Conservation (phyloP, 2,888 invertebrate genomes). For the Pristionchus mayeri region DNA sequence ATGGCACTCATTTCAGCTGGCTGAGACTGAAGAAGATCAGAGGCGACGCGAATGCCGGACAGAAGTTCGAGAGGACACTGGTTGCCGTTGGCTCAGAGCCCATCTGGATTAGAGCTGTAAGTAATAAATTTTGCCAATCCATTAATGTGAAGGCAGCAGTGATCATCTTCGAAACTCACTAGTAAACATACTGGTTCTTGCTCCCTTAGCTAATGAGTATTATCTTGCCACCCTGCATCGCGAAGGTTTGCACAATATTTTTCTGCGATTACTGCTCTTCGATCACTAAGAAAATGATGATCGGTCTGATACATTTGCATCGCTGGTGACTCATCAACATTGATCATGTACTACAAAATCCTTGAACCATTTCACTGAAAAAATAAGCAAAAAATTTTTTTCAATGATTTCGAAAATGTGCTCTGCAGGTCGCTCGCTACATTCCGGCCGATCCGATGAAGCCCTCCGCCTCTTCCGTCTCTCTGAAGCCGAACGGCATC, state of each 20-base stretch:
- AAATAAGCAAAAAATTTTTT: too few relatives aligned
- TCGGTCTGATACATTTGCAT: not conserved
- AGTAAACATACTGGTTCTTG: too few relatives aligned
- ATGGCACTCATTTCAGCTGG: slow-evolving; percentile 31
- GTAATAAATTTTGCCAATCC: not conserved
- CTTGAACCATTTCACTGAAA: not conserved
- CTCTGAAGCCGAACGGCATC: slow-evolving; percentile 24
- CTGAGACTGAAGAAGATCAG: not conserved
- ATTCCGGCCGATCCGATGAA: slow-evolving; percentile 12
- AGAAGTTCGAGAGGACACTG: slow-evolving; percentile 44
- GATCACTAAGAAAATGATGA: too few relatives aligned
- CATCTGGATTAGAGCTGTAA: slow-evolving; percentile 41
- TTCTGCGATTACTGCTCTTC: too few relatives aligned
- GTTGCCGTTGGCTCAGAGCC: slow-evolving; percentile 41
- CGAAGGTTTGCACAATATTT: too few relatives aligned
- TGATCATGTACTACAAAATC: too few relatives aligned
- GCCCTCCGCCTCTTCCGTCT: not conserved
- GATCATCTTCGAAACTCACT: too few relatives aligned
- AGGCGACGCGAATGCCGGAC: not conserved
- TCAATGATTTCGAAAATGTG: too few relatives aligned
- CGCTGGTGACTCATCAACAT: too few relatives aligned
- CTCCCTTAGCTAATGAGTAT: too few relatives aligned
- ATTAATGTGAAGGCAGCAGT: not conserved
- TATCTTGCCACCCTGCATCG: too few relatives aligned
- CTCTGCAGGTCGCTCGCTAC: slow-evolving; percentile 7